Percentiles rank a stretch among this genome's conserved stretches.
Conservation (phyloP, 1,140 invertebrate species). For the Onthophagus taurus region DNA sequence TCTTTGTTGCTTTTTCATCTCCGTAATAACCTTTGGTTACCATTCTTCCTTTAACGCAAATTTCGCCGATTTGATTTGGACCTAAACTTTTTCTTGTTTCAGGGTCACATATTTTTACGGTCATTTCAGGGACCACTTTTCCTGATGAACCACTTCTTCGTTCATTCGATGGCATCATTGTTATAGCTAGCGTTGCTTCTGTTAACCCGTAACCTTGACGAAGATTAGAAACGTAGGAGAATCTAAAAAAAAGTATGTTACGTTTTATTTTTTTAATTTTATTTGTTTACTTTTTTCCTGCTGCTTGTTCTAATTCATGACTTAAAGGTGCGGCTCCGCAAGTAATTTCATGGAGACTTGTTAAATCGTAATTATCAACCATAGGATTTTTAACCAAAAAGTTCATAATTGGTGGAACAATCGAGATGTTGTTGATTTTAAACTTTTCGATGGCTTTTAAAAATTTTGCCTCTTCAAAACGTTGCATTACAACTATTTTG, state of each 20-base stretch:
- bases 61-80: constrained; percentile 51
- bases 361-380: constrained; percentile 42
- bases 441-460: not conserved
- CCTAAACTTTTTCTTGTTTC: constrained; percentile 51
- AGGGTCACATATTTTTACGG: constrained; percentile 50
- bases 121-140: constrained; percentile 43
- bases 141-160: constrained; percentile 47
- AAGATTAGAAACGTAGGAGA: constrained; percentile 26
- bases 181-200: constrained; percentile 46
- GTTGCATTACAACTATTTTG: constrained; percentile 30
- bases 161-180: constrained; percentile 14
- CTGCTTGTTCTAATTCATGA: constrained; percentile 28
- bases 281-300: too few relatives aligned
- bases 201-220: constrained; percentile 60
- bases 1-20: constrained; percentile 60
- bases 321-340: constrained; percentile 28
- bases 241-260: not conserved
- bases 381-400: constrained; percentile 18
- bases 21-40: constrained; percentile 57
- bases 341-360: constrained; percentile 35
- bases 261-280: too few relatives aligned
- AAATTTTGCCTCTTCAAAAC: constrained; percentile 47
- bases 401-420: constrained; percentile 40
- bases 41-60: constrained; percentile 53
- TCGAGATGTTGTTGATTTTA: constrained; percentile 33